phyloP scores from a whole-genome alignment of 1,140 invertebrate genomes.

The Ceratina japonica region DNA sequence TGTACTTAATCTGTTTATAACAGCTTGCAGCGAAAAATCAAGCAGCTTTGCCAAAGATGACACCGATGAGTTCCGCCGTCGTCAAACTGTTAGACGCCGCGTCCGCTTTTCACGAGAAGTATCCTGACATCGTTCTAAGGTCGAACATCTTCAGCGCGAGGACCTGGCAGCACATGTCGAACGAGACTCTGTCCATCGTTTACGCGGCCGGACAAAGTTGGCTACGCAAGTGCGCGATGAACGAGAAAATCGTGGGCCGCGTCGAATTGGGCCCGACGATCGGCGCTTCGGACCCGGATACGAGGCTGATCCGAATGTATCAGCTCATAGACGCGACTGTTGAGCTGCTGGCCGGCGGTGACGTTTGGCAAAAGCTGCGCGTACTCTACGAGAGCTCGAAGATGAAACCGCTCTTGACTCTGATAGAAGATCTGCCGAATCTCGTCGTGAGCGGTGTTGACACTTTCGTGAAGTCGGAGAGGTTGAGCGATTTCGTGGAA shows the following conservation, averaged over 20 bases:
- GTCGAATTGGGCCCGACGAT: neutral
- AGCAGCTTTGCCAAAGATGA: conserved; percentile 31
- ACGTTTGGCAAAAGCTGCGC: conserved; percentile 71
- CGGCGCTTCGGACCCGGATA: neutral
- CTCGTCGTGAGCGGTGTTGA: conserved; percentile 66
- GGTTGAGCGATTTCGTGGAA: conserved; percentile 66
- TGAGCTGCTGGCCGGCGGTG: conserved; percentile 67
- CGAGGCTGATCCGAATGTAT: conserved; percentile 22
- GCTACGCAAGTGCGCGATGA: conserved; percentile 52
- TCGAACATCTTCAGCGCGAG: conserved; percentile 70
- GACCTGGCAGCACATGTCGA: conserved; percentile 66
- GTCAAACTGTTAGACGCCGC: conserved; percentile 57
- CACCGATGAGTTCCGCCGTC: conserved; percentile 47
- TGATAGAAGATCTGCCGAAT: conserved; percentile 73
- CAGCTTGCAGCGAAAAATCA: conserved; percentile 47
- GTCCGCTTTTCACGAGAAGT: conserved; percentile 39
- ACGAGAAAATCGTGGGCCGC: too few relatives aligned
- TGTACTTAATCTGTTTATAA: neutral
- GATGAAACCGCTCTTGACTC: conserved; percentile 64
- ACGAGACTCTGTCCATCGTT: conserved; percentile 63
- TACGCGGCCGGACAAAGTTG: conserved; percentile 60
- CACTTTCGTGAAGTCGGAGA: conserved; percentile 72
- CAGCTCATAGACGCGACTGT: conserved; percentile 59
- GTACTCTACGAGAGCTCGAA: conserved; percentile 64
- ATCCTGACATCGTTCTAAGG: conserved; percentile 48